Conservation (phyloP, 1,140 invertebrate species). For the Dufourea novaeangliae region DNA sequence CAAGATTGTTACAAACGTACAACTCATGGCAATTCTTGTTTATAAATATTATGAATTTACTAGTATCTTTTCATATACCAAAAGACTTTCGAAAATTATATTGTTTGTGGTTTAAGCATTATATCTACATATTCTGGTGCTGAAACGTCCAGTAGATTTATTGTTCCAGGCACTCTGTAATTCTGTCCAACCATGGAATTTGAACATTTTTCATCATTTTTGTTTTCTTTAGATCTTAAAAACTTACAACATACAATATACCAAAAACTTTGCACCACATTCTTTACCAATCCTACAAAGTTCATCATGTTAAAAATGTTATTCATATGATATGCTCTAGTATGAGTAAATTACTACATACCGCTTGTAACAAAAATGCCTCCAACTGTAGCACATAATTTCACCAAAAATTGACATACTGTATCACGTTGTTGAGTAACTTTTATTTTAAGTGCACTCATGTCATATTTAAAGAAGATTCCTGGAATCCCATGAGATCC, state of each 20-base stretch:
- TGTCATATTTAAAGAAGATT: conserved; percentile 97
- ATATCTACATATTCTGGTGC: conserved; percentile 64
- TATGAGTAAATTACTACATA: conserved; percentile 63
- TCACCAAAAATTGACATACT: conserved; percentile 90
- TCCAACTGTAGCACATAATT: conserved; percentile 94
- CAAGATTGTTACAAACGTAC: conserved; percentile 20
- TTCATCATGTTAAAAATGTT: conserved; percentile 27
- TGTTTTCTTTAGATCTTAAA: conserved; percentile 42
- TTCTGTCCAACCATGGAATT: conserved; percentile 24
- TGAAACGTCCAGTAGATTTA: conserved; percentile 69
- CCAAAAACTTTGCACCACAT: conserved; percentile 76
- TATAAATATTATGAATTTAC: not conserved
- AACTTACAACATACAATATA: conserved; percentile 76
- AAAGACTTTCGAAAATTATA: not conserved
- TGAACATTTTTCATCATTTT: conserved; percentile 33
- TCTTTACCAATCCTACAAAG: conserved; percentile 79
- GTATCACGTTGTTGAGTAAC: conserved; percentile 92
- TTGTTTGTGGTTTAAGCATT: conserved; percentile 61
- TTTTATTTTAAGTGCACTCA: conserved; percentile 92
- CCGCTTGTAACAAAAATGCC: conserved; percentile 94
- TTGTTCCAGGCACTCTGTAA: conserved; percentile 38
- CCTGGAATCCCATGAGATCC: conserved; percentile 96
- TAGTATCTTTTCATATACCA: not conserved
- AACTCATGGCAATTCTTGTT: not conserved
- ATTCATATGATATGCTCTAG: conserved; percentile 16